Evolutionary conservation across 2,797 vertebrate species (phyloP).

Genomic region (Gastrophryne carolinensis): DNA sequence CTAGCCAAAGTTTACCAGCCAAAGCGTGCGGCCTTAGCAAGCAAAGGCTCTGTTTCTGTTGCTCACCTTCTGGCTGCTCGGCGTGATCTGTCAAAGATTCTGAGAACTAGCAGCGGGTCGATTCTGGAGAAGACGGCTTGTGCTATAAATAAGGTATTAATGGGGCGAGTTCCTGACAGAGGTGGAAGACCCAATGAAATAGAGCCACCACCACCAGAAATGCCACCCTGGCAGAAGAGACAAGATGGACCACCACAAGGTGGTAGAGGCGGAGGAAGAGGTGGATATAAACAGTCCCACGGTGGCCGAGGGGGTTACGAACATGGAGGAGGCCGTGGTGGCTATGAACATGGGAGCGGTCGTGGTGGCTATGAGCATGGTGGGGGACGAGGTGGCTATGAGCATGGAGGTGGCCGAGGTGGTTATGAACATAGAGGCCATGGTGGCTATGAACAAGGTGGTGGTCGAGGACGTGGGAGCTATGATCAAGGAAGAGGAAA

Average conservation of each 20-base stretch:
- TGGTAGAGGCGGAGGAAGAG: slow-evolving; percentile 74
- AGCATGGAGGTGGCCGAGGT: no score
- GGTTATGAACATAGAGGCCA: no score
- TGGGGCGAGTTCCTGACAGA: slow-evolving; percentile 96
- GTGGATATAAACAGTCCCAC: slow-evolving; percentile 76
- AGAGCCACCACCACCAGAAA: slow-evolving; percentile 93
- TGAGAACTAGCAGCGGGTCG: slow-evolving; percentile 90
- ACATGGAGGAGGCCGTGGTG: slow-evolving; percentile 68
- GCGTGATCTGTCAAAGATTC: slow-evolving; percentile 92
- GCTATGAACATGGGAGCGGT: slow-evolving; percentile 64
- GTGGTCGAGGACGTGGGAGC: slow-evolving; percentile 71
- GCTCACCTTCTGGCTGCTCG: slow-evolving; percentile 90
- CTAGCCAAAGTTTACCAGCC: slow-evolving; percentile 90
- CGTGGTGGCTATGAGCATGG: slow-evolving; percentile 61
- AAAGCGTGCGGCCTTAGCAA: slow-evolving; percentile 76
- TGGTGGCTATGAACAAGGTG: no score
- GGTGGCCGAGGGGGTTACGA: slow-evolving; percentile 73
- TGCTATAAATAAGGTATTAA: slow-evolving; percentile 95
- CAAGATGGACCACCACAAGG: slow-evolving; percentile 83
- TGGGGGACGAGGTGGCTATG: slow-evolving; percentile 70
- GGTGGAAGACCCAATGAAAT: slow-evolving; percentile 96
- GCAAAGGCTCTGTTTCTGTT: slow-evolving; percentile 79
- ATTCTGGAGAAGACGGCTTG: slow-evolving; percentile 91
- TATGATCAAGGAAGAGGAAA: slow-evolving; percentile 74
- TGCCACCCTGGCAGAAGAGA: slow-evolving; percentile 97